Evolutionary conservation across 1,140 invertebrate species (phyloP).

Genomic region (Caenorhabditis tropicalis): DNA sequence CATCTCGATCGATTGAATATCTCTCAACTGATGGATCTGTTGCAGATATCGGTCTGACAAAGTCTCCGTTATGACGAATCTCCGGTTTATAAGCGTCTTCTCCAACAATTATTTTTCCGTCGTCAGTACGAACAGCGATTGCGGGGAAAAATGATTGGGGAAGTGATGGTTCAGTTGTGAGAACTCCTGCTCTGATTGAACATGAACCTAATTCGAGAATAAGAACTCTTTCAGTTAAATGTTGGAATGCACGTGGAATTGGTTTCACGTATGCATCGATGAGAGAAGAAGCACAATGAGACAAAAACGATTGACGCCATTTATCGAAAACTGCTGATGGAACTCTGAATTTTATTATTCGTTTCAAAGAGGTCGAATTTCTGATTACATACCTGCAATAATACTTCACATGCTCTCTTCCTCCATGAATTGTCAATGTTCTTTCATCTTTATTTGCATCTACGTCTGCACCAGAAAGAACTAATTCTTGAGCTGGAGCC

Average conservation of each 20-base stretch:
- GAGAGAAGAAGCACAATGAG: slow-evolving; percentile 75
- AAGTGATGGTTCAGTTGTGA: slow-evolving; percentile 75
- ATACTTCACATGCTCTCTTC: slow-evolving; percentile 68
- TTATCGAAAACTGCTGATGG: slow-evolving; percentile 72
- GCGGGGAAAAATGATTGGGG: slow-evolving; percentile 77
- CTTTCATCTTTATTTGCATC: slow-evolving; percentile 67
- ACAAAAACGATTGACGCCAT: slow-evolving; percentile 75
- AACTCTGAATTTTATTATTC: slow-evolving; percentile 49
- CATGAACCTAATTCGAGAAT: slow-evolving; percentile 77
- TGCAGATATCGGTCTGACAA: slow-evolving; percentile 73
- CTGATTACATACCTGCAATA: slow-evolving; percentile 52
- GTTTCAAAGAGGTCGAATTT: not conserved
- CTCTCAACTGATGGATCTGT: slow-evolving; percentile 75
- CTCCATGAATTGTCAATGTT: slow-evolving; percentile 64
- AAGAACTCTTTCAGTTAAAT: slow-evolving; percentile 73
- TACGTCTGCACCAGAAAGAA: slow-evolving; percentile 67
- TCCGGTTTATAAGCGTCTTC: slow-evolving; percentile 75
- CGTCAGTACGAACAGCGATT: slow-evolving; percentile 75
- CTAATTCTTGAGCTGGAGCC: slow-evolving; percentile 66
- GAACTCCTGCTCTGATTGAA: slow-evolving; percentile 76
- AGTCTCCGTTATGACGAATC: slow-evolving; percentile 48
- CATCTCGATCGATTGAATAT: slow-evolving; percentile 74
- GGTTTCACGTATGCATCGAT: slow-evolving; percentile 74
- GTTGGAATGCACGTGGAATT: slow-evolving; percentile 9
- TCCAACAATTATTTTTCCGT: slow-evolving; percentile 74